Conservation (phyloP, 1,140 invertebrate genomes). For the Drosophila carrolli region DNA sequence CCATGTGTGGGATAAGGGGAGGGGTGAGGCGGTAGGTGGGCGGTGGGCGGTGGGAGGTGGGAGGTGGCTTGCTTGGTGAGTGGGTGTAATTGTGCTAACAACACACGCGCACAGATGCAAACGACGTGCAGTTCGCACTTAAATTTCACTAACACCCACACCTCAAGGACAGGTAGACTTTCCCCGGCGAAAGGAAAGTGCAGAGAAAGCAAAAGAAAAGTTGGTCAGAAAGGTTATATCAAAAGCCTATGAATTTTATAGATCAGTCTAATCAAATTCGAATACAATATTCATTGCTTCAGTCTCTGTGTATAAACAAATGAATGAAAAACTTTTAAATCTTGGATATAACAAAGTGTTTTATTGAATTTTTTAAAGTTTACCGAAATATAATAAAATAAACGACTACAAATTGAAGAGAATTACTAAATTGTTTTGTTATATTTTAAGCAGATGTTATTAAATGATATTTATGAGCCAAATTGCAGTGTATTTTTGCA, state of each 20-base stretch:
- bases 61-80: neutral
- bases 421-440: no score
- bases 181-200: slow-evolving; percentile 7
- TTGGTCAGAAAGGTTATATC: neutral
- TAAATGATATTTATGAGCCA: no score
- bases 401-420: no score
- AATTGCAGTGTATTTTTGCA: neutral
- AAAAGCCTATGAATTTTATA: neutral
- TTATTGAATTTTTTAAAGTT: no score
- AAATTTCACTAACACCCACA: neutral
- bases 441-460: no score
- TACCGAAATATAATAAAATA: no score
- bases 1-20: slow-evolving; percentile 1
- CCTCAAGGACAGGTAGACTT: slow-evolving; percentile 20
- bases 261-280: neutral
- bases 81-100: slow-evolving; percentile 6
- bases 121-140: slow-evolving; percentile 64
- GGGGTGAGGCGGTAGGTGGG: no score
- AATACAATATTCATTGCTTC: no score
- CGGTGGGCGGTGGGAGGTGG: no score
- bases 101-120: slow-evolving; percentile 27
- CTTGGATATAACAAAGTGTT: no score
- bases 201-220: slow-evolving; percentile 1
- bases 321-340: no score
- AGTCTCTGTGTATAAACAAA: no score